A percentile compares a stretch with the other conserved stretches of the same genome.
Evolutionary conservation across 2,888 invertebrate genomes (phyloP).

Genomic region (Epistrophe eligans): DNA sequence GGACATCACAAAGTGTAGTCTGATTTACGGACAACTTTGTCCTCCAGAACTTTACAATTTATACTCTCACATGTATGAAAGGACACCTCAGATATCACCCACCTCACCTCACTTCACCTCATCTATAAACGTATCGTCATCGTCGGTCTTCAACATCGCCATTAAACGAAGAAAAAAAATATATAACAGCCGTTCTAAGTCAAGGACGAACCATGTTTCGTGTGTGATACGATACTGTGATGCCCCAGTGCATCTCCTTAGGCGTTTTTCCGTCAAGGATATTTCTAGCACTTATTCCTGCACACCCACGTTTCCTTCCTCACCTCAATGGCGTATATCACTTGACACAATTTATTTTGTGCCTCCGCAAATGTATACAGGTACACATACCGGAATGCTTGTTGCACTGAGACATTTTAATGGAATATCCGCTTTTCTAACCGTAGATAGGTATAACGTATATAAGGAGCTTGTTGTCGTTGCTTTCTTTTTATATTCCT

Average conservation of each 20-base stretch:
- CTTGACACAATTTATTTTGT: slow-evolving; percentile 73
- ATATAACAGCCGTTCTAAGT: slow-evolving; percentile 50
- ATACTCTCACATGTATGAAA: slow-evolving; percentile 53
- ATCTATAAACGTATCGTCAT: neutral
- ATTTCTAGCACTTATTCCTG: slow-evolving; percentile 60
- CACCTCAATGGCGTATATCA: slow-evolving; percentile 69
- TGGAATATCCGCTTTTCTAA: slow-evolving; percentile 60
- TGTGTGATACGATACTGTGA: slow-evolving; percentile 24
- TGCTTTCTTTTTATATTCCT: slow-evolving; percentile 36
- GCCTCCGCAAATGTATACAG: slow-evolving; percentile 39
- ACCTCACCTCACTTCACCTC: neutral
- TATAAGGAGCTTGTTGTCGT: slow-evolving; percentile 30
- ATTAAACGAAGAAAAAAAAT: slow-evolving; percentile 21
- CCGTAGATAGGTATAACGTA: too few species aligned
- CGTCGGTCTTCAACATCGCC: slow-evolving; percentile 7
- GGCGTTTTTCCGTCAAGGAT: slow-evolving; percentile 64
- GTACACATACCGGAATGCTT: slow-evolving; percentile 60
- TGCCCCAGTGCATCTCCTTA: slow-evolving; percentile 67
- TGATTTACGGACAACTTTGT: slow-evolving; percentile 73
- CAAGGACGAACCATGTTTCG: slow-evolving; percentile 62
- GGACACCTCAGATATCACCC: slow-evolving; percentile 33
- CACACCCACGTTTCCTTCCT: slow-evolving; percentile 45
- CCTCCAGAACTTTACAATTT: slow-evolving; percentile 62
- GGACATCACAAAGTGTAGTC: slow-evolving; percentile 64
- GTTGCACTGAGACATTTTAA: slow-evolving; percentile 73